phyloP scores from a whole-genome alignment of 2,113 vertebrate genomes.

The Tricholaema leucomelas region DNA sequence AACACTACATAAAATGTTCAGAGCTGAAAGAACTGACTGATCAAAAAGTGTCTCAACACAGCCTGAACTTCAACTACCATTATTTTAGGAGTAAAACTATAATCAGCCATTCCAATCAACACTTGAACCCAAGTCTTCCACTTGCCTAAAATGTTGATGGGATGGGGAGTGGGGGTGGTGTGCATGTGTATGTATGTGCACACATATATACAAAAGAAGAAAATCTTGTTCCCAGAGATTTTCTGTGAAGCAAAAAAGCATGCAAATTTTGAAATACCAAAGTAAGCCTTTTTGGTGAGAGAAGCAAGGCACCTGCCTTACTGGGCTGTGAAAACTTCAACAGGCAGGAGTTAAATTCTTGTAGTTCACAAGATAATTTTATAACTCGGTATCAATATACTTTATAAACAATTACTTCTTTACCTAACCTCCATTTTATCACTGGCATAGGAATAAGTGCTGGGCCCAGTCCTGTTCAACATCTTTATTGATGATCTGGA shows the following conservation, averaged over 20 bases:
- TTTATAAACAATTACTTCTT: not conserved
- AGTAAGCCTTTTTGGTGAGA: not conserved
- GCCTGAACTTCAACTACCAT: not conserved
- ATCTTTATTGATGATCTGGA: too few relatives aligned
- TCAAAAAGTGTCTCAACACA: not conserved
- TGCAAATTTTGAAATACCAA: not conserved
- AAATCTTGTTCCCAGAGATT: not conserved
- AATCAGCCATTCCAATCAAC: not conserved
- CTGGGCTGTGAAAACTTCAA: not conserved
- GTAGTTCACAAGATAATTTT: not conserved
- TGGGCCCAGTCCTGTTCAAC: too few relatives aligned
- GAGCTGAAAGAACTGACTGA: not conserved
- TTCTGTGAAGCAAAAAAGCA: not conserved
- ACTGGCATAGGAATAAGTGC: not conserved
- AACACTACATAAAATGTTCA: not conserved
- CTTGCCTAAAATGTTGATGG: not conserved
- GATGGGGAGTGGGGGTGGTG: not conserved
- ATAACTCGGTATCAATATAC: not conserved
- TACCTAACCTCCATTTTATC: not conserved
- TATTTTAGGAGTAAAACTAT: not conserved
- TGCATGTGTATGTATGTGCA: rapidly evolving
- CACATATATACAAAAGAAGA: not conserved
- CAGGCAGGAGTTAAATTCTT: not conserved
- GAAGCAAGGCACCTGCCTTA: not conserved
- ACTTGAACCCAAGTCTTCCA: not conserved